Base-by-base conservation (phyloP, 2,797 vertebrate genomes). In the Helarctos malayanus region DNA sequence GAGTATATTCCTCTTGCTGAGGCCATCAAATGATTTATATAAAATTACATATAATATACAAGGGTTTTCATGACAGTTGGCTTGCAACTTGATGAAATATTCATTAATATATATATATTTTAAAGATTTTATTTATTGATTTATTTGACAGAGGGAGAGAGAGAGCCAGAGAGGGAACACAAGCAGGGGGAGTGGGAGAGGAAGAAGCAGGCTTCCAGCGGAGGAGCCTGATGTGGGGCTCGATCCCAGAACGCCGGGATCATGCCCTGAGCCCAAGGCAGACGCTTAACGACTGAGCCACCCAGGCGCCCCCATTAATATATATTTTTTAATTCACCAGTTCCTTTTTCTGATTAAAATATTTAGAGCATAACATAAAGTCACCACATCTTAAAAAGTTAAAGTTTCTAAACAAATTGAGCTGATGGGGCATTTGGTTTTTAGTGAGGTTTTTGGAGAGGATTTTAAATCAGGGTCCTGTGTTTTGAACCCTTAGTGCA, bases 341-440 rank as follows among this genome's bases (percentile, higher is more conserved):
- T 92, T 73, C 15, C 71, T 92, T 85, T 63, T 25, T 95, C 75
- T 59, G n/a, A 82, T 93, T 93, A 84, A 95, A 91, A 92, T 93
- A 86, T 86, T 95, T 97, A 93, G 45, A 92, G 52, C 19, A 29
- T 95, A 73, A 54, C 61, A 84, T 57, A 80, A 92, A 95, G 19
- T 93, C 52, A 82, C 41, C 7, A 4, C 5, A 79, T 91, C 16
- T 91, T 95, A 79, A 83, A 94, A 97, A 68, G 47, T 71, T 81
- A 6, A 97, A 25, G 68, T 90, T 96, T 95, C 75, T 87, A 57
- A 94, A 92, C 78, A 89, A 97, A 91, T 89, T 71, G 63, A 95
- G 78, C 52, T 79, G 78, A 91, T 84, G 54, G 59, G 5, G 27
- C 87, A n/a, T 85, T 96, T 98, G 89, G 19, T 61, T 94, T 94